Evolutionary conservation across 2,113 vertebrate genomes (phyloP).

Genomic region (Regulus satrapa): DNA sequence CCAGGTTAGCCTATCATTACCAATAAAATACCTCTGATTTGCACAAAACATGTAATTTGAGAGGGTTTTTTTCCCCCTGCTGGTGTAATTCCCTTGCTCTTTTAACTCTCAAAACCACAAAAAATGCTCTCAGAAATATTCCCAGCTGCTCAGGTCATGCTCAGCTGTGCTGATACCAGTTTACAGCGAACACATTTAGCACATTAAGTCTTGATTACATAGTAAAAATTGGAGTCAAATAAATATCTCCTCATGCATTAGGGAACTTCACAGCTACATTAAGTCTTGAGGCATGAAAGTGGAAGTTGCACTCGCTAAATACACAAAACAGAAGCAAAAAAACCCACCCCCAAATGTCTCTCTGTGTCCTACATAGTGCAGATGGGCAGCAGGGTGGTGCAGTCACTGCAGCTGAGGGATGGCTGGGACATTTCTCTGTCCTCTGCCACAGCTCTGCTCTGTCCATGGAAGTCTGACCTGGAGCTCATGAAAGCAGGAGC

Average conservation of each 20-base stretch:
- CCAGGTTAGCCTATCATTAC: conserved; percentile 59
- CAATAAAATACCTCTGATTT: conserved; percentile 46
- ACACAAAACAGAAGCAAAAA: not conserved
- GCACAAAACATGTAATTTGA: conserved; percentile 2
- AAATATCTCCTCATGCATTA: not conserved
- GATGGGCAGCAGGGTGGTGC: not conserved
- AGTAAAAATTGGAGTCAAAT: not conserved
- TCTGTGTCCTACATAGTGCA: fast-evolving
- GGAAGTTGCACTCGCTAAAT: not conserved
- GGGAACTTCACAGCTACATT: not conserved
- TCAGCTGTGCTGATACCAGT: not conserved
- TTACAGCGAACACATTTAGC: not conserved
- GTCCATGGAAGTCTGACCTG: not conserved
- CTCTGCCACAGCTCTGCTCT: not conserved
- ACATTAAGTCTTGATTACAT: not conserved
- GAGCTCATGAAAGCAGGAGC: not conserved
- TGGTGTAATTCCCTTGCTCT: not conserved
- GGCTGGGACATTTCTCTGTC: fast-evolving
- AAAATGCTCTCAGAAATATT: conserved; percentile 3
- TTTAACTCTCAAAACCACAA: conserved; percentile 12
- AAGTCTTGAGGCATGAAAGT: not conserved
- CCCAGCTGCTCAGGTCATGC: not conserved
- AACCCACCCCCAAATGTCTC: not conserved
- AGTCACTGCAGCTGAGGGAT: not conserved
- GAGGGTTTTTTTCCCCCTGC: not conserved